Evolutionary conservation across 2,113 vertebrate genomes (phyloP).

Genomic region (Gila orcuttii): DNA sequence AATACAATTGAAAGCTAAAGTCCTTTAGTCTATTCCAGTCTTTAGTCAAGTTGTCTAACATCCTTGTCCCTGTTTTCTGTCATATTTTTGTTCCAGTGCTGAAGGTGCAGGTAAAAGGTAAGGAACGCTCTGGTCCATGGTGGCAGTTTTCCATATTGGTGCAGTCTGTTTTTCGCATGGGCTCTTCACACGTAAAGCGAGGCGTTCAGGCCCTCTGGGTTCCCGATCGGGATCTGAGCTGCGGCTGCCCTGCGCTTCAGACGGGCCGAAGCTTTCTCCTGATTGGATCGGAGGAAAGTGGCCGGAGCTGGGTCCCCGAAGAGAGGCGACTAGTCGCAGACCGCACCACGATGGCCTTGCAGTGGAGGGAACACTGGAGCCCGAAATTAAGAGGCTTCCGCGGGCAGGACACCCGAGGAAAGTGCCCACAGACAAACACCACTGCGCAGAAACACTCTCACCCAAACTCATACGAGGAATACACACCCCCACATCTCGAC

Average conservation of each 20-base stretch:
- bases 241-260: conserved; percentile 82
- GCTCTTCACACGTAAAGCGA: conserved; percentile 71
- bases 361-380: conserved; percentile 88
- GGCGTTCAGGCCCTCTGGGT: conserved; percentile 84
- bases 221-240: conserved; percentile 81
- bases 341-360: conserved; percentile 82
- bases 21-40: not conserved
- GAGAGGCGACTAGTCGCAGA: conserved; percentile 82
- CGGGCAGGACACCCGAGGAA: conserved; percentile 81
- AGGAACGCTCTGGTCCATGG: conserved; percentile 78
- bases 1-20: not conserved
- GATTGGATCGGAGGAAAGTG: conserved; percentile 73
- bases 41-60: not conserved
- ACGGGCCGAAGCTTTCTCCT: conserved; percentile 79
- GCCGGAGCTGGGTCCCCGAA: conserved; percentile 74
- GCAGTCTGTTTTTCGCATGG: conserved; percentile 78
- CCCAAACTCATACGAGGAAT: conserved; percentile 57
- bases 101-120: conserved; percentile 79
- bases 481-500: conserved; percentile 75
- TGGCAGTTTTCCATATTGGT: conserved; percentile 85
- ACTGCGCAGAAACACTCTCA: conserved; percentile 27
- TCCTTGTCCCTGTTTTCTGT: conserved; percentile 31
- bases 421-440: conserved; percentile 70
- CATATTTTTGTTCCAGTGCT: conserved; percentile 72
- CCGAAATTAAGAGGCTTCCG: conserved; percentile 83